Evolutionary conservation across 2,797 vertebrate species (phyloP).

Genomic region (Columba guinea): DNA sequence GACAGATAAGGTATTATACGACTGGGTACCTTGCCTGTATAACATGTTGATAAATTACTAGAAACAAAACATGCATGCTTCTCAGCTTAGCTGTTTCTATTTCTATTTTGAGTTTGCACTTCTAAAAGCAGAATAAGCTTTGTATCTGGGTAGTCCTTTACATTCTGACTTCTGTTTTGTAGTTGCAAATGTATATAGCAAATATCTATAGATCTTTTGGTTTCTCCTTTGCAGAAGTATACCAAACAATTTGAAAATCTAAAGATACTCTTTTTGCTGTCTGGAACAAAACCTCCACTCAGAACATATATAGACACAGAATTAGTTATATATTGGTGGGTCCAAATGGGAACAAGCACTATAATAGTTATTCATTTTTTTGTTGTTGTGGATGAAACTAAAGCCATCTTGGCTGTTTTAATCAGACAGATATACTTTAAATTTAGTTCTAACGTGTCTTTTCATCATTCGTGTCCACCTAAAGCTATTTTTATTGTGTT

Average conservation of each 20-base stretch:
- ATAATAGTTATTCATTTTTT: background rate
- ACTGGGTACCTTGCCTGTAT: background rate
- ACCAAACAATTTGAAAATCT: background rate
- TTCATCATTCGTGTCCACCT: background rate
- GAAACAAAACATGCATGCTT: background rate
- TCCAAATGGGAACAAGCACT: background rate
- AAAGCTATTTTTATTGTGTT: background rate
- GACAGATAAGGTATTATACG: rapidly evolving
- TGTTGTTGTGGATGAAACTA: background rate
- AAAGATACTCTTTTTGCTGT: background rate
- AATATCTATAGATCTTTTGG: background rate
- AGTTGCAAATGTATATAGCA: background rate
- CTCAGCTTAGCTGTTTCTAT: background rate
- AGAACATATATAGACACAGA: background rate
- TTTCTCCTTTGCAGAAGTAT: background rate
- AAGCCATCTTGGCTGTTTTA: background rate
- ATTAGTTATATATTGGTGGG: background rate
- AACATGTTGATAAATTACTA: background rate
- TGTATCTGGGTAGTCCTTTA: background rate
- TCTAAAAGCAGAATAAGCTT: background rate
- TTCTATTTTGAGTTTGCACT: background rate
- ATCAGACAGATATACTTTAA: background rate
- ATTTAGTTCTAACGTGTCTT: background rate
- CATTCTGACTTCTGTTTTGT: background rate
- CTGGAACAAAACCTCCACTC: background rate